Evolutionary conservation across 2,888 invertebrate species (phyloP).

Genomic region (Torymus texanus): DNA sequence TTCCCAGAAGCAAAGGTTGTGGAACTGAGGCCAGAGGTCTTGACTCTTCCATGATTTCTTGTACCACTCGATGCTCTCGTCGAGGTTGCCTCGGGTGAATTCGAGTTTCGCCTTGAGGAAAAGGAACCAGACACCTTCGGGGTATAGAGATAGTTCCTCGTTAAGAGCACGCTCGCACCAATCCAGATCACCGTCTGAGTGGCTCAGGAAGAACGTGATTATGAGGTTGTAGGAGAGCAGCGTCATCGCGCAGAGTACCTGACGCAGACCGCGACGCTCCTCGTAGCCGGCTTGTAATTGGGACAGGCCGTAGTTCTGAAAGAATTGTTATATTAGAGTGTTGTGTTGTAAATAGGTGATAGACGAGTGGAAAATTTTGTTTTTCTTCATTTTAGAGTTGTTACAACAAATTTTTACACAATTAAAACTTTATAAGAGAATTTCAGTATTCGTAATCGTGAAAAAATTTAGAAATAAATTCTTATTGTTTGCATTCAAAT

Average conservation of each 20-base stretch:
- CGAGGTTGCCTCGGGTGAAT: slow-evolving; percentile 86
- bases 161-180: slow-evolving; percentile 85
- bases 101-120: slow-evolving; percentile 93
- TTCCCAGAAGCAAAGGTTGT: slow-evolving; percentile 96
- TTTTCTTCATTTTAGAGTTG: too few relatives aligned
- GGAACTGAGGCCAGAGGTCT: slow-evolving; percentile 91
- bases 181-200: slow-evolving; percentile 86
- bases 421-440: too few relatives aligned
- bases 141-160: slow-evolving; percentile 85
- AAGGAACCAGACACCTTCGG: slow-evolving; percentile 92
- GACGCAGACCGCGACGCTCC: slow-evolving; percentile 85
- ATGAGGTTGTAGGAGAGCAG: slow-evolving; percentile 91
- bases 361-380: too few relatives aligned
- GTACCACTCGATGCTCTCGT: slow-evolving; percentile 85
- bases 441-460: too few relatives aligned
- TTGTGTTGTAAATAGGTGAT: too few relatives aligned
- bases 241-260: slow-evolving; percentile 90
- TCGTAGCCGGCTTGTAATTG: slow-evolving; percentile 85
- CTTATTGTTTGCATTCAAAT: too few relatives aligned
- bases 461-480: too few relatives aligned
- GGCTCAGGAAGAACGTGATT: slow-evolving; percentile 88
- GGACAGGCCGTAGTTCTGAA: slow-evolving; percentile 83
- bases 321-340: neutral
- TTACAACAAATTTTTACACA: too few relatives aligned
- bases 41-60: slow-evolving; percentile 89